A percentile compares a stretch with the other conserved stretches of the same genome.
Conservation (phyloP, 2,113 vertebrate species). For the Apaloderma vittatum region DNA sequence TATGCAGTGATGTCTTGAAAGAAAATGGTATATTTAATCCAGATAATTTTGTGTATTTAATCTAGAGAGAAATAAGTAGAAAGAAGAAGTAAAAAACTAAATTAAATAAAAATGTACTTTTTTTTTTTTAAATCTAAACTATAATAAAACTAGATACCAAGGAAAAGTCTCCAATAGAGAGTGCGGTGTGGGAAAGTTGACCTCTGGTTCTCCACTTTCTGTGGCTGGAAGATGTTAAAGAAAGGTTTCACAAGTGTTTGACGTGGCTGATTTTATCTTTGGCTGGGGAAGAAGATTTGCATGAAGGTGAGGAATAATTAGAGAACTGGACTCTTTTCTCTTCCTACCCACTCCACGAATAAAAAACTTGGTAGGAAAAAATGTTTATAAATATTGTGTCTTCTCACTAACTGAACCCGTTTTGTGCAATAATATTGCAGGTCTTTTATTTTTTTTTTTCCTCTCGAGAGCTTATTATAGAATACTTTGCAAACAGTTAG, state of each 20-base stretch:
- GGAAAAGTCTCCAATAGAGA: neutral
- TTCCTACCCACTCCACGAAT: neutral
- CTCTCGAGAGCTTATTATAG: neutral
- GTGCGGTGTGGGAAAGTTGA: neutral
- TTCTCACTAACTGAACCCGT: neutral
- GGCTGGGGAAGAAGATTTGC: neutral
- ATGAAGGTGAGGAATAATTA: neutral
- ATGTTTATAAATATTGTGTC: neutral
- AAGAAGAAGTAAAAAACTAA: neutral
- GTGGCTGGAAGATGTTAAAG: neutral
- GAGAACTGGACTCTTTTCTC: neutral
- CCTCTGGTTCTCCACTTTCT: rapidly evolving
- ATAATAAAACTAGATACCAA: neutral
- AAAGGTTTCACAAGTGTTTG: neutral
- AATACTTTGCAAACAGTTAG: neutral
- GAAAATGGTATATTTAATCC: neutral
- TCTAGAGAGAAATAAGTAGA: neutral
- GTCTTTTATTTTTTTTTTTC: too few species aligned
- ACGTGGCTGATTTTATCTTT: neutral
- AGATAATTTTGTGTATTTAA: neutral
- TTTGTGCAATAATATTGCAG: neutral
- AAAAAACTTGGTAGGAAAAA: neutral
- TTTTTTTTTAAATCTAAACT: neutral
- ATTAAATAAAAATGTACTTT: neutral
- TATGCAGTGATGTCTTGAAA: neutral